A percentile compares a stretch with the other conserved stretches of the same genome.
Conservation (phyloP, 2,797 vertebrate genomes). For the Lophius americanus region DNA sequence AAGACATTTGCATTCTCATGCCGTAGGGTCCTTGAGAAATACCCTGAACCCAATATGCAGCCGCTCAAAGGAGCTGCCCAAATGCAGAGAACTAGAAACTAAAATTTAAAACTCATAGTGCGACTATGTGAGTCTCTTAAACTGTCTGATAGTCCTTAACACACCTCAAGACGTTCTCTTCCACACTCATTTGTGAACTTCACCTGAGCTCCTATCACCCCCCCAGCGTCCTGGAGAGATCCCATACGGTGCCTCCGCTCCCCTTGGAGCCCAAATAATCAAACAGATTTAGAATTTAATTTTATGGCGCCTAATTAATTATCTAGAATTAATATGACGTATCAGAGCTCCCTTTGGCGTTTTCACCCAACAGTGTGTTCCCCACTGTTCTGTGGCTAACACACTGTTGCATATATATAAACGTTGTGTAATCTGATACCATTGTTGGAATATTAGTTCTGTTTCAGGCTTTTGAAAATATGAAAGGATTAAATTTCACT, state of each 20-base stretch:
- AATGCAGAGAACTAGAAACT: too few species aligned
- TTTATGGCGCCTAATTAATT: slow-evolving; percentile 66
- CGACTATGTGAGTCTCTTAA: too few species aligned
- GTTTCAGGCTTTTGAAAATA: slow-evolving; percentile 2
- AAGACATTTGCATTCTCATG: background rate
- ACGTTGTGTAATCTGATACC: background rate
- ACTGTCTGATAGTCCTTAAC: too few species aligned
- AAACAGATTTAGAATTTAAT: slow-evolving; percentile 56
- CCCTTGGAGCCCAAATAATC: slow-evolving; percentile 57
- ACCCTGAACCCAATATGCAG: too few species aligned
- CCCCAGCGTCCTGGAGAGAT: slow-evolving; percentile 25
- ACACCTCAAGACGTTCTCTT: background rate
- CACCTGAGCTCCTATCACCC: slow-evolving; percentile 3
- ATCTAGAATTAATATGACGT: slow-evolving; percentile 57
- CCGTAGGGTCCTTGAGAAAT: background rate
- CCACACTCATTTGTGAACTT: background rate
- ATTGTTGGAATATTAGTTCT: slow-evolving; percentile 3
- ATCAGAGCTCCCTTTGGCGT: slow-evolving; percentile 48
- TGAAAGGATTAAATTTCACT: background rate
- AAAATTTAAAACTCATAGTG: too few species aligned
- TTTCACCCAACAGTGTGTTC: slow-evolving; percentile 17
- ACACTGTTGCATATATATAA: slow-evolving; percentile 1
- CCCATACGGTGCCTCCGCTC: slow-evolving; percentile 29
- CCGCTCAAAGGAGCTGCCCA: too few species aligned
- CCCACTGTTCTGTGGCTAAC: background rate